These are phyloP conservation scores for Calyptomena viridis DNA, from an alignment of 2,113 vertebrate genomes.

Conservation along the genomic window DNA sequence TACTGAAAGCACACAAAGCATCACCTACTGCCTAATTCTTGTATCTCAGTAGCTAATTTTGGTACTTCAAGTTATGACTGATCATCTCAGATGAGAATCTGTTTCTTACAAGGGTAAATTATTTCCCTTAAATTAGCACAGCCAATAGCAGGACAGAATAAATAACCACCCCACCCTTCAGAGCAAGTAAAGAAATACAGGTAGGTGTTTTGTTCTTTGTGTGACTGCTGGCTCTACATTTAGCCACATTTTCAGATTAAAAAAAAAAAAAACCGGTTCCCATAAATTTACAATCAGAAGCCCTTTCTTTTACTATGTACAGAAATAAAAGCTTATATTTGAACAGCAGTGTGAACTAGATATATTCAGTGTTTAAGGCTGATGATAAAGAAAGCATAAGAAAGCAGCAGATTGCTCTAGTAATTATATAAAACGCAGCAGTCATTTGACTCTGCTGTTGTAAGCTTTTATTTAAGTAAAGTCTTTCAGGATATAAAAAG, in stretches of 20 bases:
- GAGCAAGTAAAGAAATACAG: not conserved
- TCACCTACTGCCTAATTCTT: not conserved
- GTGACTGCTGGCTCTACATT: not conserved
- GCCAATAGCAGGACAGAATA: not conserved
- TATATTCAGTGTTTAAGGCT: not conserved
- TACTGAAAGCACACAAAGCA: not conserved
- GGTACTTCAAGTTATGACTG: not conserved
- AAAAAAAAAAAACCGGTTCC: not conserved
- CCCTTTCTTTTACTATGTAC: not conserved
- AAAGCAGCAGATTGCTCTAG: not conserved
- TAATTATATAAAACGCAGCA: not conserved
- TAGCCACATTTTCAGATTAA: not conserved
- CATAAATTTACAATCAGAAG: not conserved
- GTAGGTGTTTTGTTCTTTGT: not conserved
- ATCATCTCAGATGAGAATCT: not conserved
- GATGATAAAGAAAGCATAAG: not conserved
- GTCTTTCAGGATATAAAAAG: not conserved
- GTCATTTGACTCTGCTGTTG: not conserved
- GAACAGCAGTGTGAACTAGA: not conserved
- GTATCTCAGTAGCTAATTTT: not conserved
- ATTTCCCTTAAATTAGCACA: not conserved
- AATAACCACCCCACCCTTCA: not conserved
- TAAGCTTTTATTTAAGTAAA: not conserved
- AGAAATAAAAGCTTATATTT: not conserved
- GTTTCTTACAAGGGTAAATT: not conserved